phyloP scores from a whole-genome alignment of 1,140 invertebrate species.

The Yoshiicerus persimilis region DNA sequence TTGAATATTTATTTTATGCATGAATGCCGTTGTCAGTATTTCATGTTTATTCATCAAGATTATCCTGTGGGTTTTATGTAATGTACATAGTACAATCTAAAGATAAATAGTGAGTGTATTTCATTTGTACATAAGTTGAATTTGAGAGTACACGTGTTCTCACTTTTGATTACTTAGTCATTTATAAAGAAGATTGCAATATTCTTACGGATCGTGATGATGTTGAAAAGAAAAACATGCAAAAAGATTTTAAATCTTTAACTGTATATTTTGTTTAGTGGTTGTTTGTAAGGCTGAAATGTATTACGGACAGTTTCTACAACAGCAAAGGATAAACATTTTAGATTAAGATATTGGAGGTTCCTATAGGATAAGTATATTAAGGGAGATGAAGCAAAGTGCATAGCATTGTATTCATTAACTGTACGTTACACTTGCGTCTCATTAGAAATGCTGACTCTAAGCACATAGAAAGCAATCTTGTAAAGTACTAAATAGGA shows the following conservation, averaged over 20 bases:
- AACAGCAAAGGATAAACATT: no score
- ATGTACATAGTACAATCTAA: no score
- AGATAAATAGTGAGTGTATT: no score
- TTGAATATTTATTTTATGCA: constrained; percentile 22
- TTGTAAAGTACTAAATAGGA: no score
- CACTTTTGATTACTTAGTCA: background rate
- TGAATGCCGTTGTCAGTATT: background rate
- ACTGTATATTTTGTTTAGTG: background rate
- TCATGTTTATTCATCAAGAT: constrained; percentile 14
- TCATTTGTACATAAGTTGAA: no score
- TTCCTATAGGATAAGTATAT: no score
- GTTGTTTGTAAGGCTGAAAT: no score
- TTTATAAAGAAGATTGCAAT: background rate
- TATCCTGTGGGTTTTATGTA: background rate
- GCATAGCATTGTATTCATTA: background rate
- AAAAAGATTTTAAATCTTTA: background rate
- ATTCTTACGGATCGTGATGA: background rate
- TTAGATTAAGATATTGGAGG: no score
- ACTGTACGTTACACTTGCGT: background rate
- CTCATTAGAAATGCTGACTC: background rate
- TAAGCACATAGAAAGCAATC: background rate
- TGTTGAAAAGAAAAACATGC: background rate
- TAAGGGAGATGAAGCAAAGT: no score
- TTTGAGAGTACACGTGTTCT: background rate
- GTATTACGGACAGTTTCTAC: no score